A percentile compares a stretch with the other conserved stretches of the same genome.
phyloP scores from a whole-genome alignment of 2,888 invertebrate genomes.

The Ametastegia equiseti region DNA sequence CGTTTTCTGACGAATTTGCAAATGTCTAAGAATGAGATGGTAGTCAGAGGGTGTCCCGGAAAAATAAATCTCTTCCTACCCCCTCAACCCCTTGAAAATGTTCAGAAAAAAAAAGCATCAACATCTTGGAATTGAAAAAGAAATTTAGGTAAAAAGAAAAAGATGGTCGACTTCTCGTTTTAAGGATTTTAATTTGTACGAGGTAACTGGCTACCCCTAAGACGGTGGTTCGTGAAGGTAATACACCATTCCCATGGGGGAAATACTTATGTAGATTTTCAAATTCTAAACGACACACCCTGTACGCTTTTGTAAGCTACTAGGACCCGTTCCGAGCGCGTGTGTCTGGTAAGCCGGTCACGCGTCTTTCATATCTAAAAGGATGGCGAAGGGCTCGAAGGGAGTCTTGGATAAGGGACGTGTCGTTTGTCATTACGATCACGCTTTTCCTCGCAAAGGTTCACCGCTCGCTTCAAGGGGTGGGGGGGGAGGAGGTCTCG shows the following conservation, averaged over 20 bases:
- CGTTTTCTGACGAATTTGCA: too few relatives aligned
- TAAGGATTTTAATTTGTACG: too few relatives aligned
- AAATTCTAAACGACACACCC: conserved; percentile 26
- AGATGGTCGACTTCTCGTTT: not conserved
- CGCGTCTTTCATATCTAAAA: conserved; percentile 61
- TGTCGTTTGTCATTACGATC: conserved; percentile 47
- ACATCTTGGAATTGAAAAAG: not conserved
- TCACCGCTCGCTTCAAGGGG: not conserved
- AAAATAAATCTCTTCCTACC: not conserved
- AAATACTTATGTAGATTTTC: not conserved
- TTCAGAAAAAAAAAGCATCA: too few relatives aligned
- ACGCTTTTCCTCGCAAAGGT: conserved; percentile 36
- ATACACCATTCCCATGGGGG: too few relatives aligned
- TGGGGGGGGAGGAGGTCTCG: too few relatives aligned
- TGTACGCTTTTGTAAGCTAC: conserved; percentile 32
- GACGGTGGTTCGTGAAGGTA: too few relatives aligned
- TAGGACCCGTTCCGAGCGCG: not conserved
- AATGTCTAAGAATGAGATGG: not conserved
- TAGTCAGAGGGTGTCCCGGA: not conserved
- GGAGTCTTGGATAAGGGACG: conserved; percentile 38
- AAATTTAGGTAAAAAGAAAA: not conserved
- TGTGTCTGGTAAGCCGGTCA: conserved; percentile 66
- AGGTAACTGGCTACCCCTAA: too few relatives aligned
- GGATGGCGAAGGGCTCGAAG: conserved; percentile 35
- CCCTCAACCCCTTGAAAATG: not conserved